These are phyloP conservation scores for Xylophagus ater DNA, from an alignment of 2,888 invertebrate species.

Conservation along the genomic window DNA sequence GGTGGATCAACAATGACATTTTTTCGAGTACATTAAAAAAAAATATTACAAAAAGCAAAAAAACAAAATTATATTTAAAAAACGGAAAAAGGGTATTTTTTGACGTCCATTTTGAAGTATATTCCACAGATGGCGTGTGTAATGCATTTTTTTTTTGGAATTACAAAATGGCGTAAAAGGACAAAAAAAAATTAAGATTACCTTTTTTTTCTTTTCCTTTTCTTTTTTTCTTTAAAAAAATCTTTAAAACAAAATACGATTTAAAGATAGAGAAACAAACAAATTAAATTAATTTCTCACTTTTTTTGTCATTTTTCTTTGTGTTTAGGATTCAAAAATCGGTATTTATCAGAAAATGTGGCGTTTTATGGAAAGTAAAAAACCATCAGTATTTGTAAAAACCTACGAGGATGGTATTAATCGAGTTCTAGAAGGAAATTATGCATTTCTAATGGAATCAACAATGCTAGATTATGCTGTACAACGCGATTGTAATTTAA, in stretches of 20 bases:
- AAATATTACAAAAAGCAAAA: too few species aligned
- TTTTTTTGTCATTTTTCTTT: too few species aligned
- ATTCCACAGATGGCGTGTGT: too few species aligned
- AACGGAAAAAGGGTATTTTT: too few species aligned
- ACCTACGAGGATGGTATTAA: constrained; percentile 87
- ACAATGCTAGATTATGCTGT: constrained; percentile 94
- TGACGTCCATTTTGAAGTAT: too few species aligned
- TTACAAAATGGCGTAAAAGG: too few species aligned
- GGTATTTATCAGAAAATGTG: constrained; percentile 91
- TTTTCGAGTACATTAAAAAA: constrained; percentile 60
- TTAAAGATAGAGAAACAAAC: background rate
- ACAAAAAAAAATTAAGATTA: background rate
- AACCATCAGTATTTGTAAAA: constrained; percentile 73
- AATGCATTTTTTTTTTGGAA: too few species aligned
- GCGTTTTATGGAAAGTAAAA: constrained; percentile 78
- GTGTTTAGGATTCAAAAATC: constrained; percentile 69
- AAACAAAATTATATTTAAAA: too few species aligned
- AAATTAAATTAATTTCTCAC: background rate
- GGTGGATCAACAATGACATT: constrained; percentile 97
- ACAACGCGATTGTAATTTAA: constrained; percentile 90
- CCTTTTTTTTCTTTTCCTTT: background rate
- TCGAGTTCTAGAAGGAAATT: constrained; percentile 76
- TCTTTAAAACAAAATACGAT: background rate
- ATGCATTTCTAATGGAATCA: constrained; percentile 97
- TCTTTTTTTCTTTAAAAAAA: constrained; percentile 1